Evolutionary conservation across 2,888 invertebrate species (phyloP).

Genomic region (Caenorhabditis sp.): DNA sequence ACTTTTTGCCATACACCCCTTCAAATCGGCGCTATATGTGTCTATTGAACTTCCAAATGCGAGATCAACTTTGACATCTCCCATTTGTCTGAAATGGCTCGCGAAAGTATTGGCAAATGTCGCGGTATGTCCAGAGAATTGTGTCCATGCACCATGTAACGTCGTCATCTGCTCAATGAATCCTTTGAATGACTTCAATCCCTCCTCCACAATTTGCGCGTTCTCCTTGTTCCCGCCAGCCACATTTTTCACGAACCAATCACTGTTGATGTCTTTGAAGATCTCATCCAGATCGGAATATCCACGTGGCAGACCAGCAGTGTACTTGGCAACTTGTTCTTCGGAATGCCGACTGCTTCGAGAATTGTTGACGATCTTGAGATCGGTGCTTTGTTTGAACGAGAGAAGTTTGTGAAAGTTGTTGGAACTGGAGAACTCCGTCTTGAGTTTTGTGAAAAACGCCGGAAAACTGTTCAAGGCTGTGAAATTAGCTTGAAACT

Average conservation of each 20-base stretch:
- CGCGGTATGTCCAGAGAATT: background rate
- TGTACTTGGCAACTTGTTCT: background rate
- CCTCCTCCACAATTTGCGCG: background rate
- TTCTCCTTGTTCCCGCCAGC: slow-evolving; percentile 1
- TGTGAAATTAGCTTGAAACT: too few species aligned
- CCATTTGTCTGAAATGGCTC: background rate
- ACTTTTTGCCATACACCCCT: background rate
- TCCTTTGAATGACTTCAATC: background rate
- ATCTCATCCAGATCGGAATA: background rate
- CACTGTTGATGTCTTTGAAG: slow-evolving; percentile 8
- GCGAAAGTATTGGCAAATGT: background rate
- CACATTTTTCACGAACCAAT: slow-evolving; percentile 18
- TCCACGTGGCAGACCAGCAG: background rate
- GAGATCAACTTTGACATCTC: background rate
- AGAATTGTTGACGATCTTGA: background rate
- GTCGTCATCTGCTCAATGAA: slow-evolving; percentile 1
- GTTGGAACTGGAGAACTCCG: too few species aligned
- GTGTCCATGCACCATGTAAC: background rate
- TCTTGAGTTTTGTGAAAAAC: too few species aligned
- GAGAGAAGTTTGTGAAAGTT: too few species aligned
- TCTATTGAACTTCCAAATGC: background rate
- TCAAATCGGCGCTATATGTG: background rate
- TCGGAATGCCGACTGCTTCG: background rate
- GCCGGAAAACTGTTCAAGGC: too few species aligned
- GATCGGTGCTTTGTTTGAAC: too few species aligned